Conservation (phyloP, 2,113 vertebrate genomes). For the Tetrao urogallus region DNA sequence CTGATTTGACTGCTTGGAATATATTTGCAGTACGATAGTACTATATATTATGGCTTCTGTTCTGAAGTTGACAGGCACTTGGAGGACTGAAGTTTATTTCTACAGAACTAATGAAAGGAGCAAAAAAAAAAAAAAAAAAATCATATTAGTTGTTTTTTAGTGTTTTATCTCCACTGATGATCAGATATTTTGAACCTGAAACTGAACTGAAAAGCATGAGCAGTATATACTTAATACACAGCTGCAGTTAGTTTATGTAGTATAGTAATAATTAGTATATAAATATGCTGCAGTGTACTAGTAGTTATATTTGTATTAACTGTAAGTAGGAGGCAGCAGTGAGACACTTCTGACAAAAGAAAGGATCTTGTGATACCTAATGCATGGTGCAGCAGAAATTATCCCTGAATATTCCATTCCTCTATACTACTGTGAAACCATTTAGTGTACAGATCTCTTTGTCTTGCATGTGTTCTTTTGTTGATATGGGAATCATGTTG, state of each 20-base stretch:
- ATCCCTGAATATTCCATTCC: background rate
- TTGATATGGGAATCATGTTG: background rate
- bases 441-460: background rate
- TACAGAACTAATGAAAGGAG: background rate
- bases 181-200: background rate
- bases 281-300: background rate
- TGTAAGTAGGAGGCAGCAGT: background rate
- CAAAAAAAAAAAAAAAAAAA: background rate
- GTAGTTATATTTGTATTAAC: background rate
- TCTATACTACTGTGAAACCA: background rate
- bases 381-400: background rate
- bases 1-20: background rate
- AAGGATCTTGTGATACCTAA: background rate
- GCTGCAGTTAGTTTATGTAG: background rate
- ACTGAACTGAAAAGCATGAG: background rate
- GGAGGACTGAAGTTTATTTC: background rate
- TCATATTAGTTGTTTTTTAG: background rate
- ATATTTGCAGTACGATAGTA: background rate
- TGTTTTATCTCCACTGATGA: background rate
- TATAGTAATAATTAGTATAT: background rate
- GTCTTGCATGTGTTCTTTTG: background rate
- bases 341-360: background rate
- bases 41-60: background rate
- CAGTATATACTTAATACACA: background rate
- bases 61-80: background rate